Percentiles rank a stretch among this genome's conserved stretches.
phyloP scores from a whole-genome alignment of 2,888 invertebrate species.

The Eilema depressum region DNA sequence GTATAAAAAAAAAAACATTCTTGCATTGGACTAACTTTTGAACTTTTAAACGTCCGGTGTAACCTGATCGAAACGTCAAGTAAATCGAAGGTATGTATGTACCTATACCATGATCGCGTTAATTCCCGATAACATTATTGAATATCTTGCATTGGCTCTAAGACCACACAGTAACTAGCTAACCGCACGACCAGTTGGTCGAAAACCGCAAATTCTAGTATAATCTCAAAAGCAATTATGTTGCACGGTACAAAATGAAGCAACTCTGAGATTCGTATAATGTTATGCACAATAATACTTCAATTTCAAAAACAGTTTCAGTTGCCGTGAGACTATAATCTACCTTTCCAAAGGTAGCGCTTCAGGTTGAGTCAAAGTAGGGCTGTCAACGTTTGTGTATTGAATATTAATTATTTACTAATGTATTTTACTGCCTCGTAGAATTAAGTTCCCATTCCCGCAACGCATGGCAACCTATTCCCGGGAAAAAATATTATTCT shows the following conservation, averaged over 20 bases:
- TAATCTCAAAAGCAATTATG: conserved; percentile 1
- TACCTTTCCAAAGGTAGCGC: conserved; percentile 1
- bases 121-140: no score
- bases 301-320: conserved; percentile 1
- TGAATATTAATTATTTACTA: background rate
- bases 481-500: no score
- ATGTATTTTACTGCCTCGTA: no score
- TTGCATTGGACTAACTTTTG: no score
- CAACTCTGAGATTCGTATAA: background rate
- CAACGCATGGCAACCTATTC: no score
- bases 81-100: no score
- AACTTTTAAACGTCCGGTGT: no score
- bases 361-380: background rate
- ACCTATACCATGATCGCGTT: no score
- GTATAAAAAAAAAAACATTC: no score
- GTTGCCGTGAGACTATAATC: conserved; percentile 15
- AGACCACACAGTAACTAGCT: background rate
- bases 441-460: no score
- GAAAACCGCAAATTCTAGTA: background rate
- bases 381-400: background rate
- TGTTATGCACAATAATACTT: conserved; percentile 7
- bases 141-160: background rate
- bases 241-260: background rate
- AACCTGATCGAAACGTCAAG: no score
- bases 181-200: background rate